phyloP scores from a whole-genome alignment of 2,797 vertebrate genomes.

The Sebastes hubbsi region DNA sequence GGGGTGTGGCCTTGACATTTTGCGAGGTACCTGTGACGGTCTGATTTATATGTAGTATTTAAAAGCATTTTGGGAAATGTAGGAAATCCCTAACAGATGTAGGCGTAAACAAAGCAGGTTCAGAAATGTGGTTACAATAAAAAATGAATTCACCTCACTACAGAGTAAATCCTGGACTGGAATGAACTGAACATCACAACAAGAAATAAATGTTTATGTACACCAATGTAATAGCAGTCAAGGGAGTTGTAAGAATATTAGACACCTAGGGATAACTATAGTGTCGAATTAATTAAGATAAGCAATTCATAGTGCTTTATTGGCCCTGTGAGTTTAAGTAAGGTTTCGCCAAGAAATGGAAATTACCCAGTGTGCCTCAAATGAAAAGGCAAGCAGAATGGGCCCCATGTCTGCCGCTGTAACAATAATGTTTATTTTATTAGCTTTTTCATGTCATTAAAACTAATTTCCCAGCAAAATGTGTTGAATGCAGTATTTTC shows the following conservation, averaged over 20 bases:
- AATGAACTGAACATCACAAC: neutral
- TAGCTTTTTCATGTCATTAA: conserved; percentile 28
- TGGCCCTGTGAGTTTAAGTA: conserved; percentile 7
- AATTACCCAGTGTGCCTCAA: conserved; percentile 13
- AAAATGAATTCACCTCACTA: neutral
- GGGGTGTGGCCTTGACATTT: no score
- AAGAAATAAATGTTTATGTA: conserved; percentile 12
- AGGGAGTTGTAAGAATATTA: conserved; percentile 12
- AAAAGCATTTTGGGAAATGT: neutral
- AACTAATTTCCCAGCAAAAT: conserved; percentile 36
- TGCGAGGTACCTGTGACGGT: no score
- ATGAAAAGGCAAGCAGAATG: conserved; percentile 34
- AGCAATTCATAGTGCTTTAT: conserved; percentile 12
- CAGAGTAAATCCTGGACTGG: neutral
- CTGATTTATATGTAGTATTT: no score
- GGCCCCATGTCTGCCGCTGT: conserved; percentile 2
- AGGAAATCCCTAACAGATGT: neutral
- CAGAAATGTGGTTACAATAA: neutral
- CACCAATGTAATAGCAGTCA: neutral
- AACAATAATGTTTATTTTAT: conserved; percentile 38
- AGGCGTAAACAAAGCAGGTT: neutral
- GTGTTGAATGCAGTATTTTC: conserved; percentile 17
- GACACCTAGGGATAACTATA: neutral
- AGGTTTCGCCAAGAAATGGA: conserved; percentile 32
- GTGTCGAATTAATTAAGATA: conserved; percentile 40